Evolutionary conservation across 2,797 vertebrate genomes (phyloP).

Genomic region (Lemur catta): DNA sequence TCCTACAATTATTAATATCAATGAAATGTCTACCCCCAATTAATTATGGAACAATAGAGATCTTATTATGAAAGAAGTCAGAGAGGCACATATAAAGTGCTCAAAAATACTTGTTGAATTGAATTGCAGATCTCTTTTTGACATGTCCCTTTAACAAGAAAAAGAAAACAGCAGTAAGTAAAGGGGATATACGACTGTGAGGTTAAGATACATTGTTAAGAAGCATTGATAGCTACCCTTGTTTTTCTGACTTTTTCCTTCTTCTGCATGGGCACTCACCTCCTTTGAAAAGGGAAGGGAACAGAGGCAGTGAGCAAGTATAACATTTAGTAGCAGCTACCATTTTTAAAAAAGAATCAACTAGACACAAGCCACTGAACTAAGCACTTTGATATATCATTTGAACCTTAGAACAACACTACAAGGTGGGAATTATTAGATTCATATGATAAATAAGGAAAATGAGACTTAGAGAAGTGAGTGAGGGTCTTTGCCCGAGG

Average conservation of each 20-base stretch:
- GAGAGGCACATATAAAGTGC: background rate
- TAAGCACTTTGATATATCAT: background rate
- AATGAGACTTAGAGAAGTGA: background rate
- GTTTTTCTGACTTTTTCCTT: background rate
- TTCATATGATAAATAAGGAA: background rate
- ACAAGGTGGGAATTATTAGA: background rate
- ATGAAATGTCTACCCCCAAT: background rate
- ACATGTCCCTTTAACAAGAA: background rate
- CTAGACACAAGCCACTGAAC: background rate
- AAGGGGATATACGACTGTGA: background rate
- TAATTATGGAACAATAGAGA: slow-evolving; percentile 16
- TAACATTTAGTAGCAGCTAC: background rate
- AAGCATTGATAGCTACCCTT: background rate
- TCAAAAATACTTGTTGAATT: slow-evolving; percentile 28
- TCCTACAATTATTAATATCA: slow-evolving; percentile 10
- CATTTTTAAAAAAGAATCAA: background rate
- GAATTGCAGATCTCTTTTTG: background rate
- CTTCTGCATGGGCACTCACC: background rate
- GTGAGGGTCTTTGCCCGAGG: background rate
- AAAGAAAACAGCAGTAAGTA: background rate
- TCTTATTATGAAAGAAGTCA: background rate
- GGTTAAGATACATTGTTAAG: background rate
- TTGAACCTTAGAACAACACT: background rate
- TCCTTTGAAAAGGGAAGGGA: background rate
- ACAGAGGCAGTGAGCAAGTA: background rate